Base-by-base conservation (phyloP, 2,888 invertebrate genomes). In the Rhaphigaster nebulosa region DNA sequence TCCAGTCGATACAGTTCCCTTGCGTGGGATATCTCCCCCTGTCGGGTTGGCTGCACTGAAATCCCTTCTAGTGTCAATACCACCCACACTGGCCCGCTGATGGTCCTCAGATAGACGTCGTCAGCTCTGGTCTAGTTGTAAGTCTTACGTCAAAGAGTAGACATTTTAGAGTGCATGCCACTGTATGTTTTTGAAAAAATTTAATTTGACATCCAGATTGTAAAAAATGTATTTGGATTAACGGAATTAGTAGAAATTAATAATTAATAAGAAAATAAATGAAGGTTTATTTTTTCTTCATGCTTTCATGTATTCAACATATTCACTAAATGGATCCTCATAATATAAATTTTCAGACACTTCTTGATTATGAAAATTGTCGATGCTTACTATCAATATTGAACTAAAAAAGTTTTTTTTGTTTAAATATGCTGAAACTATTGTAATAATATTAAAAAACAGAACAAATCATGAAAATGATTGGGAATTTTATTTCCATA, bases 11-110 rank as follows among this genome's bases (percentile, higher is more conserved):
- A 84, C 84, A 84, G 84, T 84, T 88, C 88, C 88, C 41, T 60
- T 65, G 56, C 41, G 88, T 34, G 88, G 88, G 88, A 88, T 60
- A 60, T 88, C 60, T 41, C 12, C 34, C 41, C 41, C 41, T n/a
- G 65, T 38, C 41, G 56, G 88, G 65, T 65, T 88, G 88, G 88
- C 88, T 15, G 60, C 60, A 56, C 60, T 56, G 54, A 34, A 56
- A 41, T 60, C 60, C 88, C 54, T 38, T 56, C 88, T 45, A 56
- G 56, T 88, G 60, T 88, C 88, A 88, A 88, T 88, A 88, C 88
- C 84, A 56, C 88, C 88, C 88, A 88, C 88, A 60, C 88, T 56
- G 88, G 88, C 84, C 84, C 84, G 84, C 84, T 84, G 45, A 84
- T 84, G 84, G 84, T 84, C 84, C 84, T 50, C 26, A 50, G 84